Percentiles rank a stretch among this genome's conserved stretches.
Conservation (phyloP, 2,113 vertebrate species). For the Hypomesus transpacificus region DNA sequence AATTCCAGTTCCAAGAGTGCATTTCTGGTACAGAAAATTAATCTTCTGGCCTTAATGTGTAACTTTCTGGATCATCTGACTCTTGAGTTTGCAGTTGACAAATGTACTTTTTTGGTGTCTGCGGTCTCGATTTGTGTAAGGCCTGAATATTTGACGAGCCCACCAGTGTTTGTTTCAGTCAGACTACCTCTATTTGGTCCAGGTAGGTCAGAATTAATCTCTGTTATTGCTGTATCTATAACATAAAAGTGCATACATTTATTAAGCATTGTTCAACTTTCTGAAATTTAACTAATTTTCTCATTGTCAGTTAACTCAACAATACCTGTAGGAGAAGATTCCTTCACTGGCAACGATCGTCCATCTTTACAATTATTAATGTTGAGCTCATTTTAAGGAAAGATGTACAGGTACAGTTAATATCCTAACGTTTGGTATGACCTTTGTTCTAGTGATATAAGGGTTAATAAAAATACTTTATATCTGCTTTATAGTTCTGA, state of each 20-base stretch:
- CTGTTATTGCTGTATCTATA: constrained; percentile 24
- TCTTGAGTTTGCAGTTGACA: no score
- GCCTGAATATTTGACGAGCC: no score
- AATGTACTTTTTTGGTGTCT: no score
- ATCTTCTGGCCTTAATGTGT: no score
- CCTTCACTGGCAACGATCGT: neutral
- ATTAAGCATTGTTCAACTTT: neutral
- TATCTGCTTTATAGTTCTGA: constrained; percentile 22
- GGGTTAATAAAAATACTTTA: neutral
- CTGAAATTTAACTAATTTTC: neutral
- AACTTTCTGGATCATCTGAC: no score
- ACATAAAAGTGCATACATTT: neutral
- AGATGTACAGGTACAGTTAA: neutral
- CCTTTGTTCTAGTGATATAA: neutral
- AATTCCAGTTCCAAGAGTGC: no score
- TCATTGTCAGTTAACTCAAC: neutral
- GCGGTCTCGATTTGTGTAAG: no score
- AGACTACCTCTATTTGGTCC: constrained; percentile 44
- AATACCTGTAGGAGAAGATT: neutral
- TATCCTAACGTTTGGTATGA: neutral
- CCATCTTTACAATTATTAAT: neutral
- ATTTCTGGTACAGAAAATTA: no score
- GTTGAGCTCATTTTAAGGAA: neutral
- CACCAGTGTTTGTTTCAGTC: constrained; percentile 12
- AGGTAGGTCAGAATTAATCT: constrained; percentile 23